Evolutionary conservation across 2,888 invertebrate species (phyloP), one percentile per base, ranked within the genome.

Genomic region (Caenorhabditis imperialis): DNA sequence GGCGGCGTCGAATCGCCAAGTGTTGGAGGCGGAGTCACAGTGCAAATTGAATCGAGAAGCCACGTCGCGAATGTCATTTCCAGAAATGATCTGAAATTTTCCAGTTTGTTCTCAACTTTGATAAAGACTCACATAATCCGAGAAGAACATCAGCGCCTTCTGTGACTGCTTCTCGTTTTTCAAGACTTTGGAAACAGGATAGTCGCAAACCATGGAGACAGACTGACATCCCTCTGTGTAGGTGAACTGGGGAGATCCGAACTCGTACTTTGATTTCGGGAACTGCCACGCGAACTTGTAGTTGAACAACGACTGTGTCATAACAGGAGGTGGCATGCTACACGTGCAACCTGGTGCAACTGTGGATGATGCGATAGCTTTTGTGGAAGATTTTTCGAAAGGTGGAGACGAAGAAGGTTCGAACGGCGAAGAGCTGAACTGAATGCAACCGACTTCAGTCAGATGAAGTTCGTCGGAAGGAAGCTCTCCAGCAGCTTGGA

Each of bases 381-480:
- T 20, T 40, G 40, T 7, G 40, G 6, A 8, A 16, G 40, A 16
- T 2, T 1, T 20, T n/a, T 2, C 10, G 6, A 20, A 40, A 3
- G 7, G n/a, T 18, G 6, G 16, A 40, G 40, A 10, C 16, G 20
- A 2, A 3, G 20, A 16, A 20, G 3, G 40, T 6, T 16, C 7
- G 55, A 44, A 14, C 30, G 10, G 23, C 37, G 35, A 6, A 22
- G 33, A 7, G 6, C 47, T 47, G 18, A 54, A 54, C 22, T 53
- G 37, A 23, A 62, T 62, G 22, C 62, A 62, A 18, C 62, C 62
- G 27, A 62, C 62, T 38, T 62, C 62, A n/a, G 62, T 62, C 27
- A 62, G 44, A 38, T 62, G 62, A 14, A 45, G 3, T 20, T 51
- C 53, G n/a, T 53, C 62, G 1, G 35, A 35, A 10, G 62, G 62